Base-by-base conservation (phyloP, 2,113 vertebrate species). In the Forbesichthys agassizii region DNA sequence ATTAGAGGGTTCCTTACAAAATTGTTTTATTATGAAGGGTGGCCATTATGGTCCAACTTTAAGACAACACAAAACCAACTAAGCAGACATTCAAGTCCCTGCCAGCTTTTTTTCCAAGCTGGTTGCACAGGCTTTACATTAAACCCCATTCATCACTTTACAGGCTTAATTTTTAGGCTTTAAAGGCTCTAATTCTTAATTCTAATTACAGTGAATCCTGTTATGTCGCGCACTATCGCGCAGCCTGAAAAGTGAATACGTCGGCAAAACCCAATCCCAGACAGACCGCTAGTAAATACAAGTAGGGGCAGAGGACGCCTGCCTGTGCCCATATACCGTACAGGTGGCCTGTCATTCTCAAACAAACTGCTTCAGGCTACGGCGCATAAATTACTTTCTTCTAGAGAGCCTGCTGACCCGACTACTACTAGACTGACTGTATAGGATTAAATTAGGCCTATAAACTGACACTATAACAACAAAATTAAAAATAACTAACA, bases 341-440 rank as follows among this genome's bases (percentile, higher is more conserved):
- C 63, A 73, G 14, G 5, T 61, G 18, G 7, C 14, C 18, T 57
- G 71, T 61, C 59, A 75, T 42, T 27, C 61, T 46, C 11, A 11
- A 63, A 74, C 12, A 12, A 62, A 73, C 54, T 68, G 73, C 84
- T 82, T 42, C 48, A 53, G 77, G 69, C 68, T 56, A 73, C n/a
- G 16, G 18, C 12, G 27, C 11, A 61, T 16, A 76, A 73, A 80
- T 57, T 13, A 71, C 49, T 73, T 66, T 46, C 64, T 60, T 59
- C 11, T 47, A 6, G 20, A 48, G 42, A 10, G 64, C 9, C 57
- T 61, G 14, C 47, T 60, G 42, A 48, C 75, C 51, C 36, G 36
- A 42, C 4, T 7, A 42, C 36, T 42, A 4, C 36, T 42, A 42
- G 3, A 42, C 36, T 42, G 36, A 42, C 7, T 42, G 7, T 42